Conservation (phyloP, 2,797 vertebrate genomes). For the Rhinophrynus dorsalis region DNA sequence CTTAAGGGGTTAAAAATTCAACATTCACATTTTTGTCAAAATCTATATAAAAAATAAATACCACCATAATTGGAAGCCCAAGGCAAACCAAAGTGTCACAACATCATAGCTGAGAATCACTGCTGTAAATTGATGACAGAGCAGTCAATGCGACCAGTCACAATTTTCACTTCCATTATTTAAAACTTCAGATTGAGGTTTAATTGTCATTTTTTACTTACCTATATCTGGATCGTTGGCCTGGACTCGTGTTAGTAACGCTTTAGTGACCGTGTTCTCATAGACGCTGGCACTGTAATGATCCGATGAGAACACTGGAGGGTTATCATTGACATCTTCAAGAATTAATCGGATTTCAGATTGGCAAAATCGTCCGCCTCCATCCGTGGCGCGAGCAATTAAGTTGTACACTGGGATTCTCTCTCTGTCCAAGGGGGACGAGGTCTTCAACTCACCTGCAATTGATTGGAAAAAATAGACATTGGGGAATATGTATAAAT, state of each 20-base stretch:
- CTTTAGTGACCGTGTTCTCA: constrained; percentile 89
- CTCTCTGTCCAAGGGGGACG: constrained; percentile 82
- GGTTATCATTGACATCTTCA: constrained; percentile 94
- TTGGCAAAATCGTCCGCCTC: constrained; percentile 86
- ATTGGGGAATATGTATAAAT: no score
- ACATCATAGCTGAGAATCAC: no score
- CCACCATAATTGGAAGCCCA: no score
- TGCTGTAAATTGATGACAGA: no score
- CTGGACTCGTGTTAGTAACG: constrained; percentile 90
- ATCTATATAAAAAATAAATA: no score
- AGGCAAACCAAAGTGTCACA: no score
- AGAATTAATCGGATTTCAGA: constrained; percentile 78
- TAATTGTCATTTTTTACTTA: constrained; percentile 56
- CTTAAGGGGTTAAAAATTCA: no score
- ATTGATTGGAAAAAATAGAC: constrained; percentile 44
- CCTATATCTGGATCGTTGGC: constrained; percentile 91
- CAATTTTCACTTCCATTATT: background rate
- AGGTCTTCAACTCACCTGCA: constrained; percentile 87
- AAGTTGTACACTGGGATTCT: constrained; percentile 78
- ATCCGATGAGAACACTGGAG: constrained; percentile 81
- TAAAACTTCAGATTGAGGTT: background rate
- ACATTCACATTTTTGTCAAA: no score
- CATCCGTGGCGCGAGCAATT: constrained; percentile 83
- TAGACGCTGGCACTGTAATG: constrained; percentile 84
- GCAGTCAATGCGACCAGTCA: no score